A percentile compares a stretch with the other conserved stretches of the same genome.
phyloP scores from a whole-genome alignment of 92 coral and sea anemone species.

The Phenganax marumi region DNA sequence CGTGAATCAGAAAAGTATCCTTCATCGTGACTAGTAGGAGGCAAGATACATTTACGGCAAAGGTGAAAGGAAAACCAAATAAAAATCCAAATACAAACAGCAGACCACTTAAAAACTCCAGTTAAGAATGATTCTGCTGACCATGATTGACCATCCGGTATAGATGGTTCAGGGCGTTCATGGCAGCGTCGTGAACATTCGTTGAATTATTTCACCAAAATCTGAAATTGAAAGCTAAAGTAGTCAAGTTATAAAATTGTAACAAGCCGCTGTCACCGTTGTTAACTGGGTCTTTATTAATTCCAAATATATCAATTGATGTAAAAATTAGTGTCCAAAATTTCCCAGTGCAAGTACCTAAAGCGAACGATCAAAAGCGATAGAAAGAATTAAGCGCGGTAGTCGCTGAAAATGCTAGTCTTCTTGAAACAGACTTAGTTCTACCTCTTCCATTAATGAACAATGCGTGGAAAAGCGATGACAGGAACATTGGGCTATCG shows the following conservation, averaged over 20 bases:
- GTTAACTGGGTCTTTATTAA: not conserved
- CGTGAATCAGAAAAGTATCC: too few species aligned
- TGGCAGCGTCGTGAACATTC: not conserved
- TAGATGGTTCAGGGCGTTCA: too few species aligned
- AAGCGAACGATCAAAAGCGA: not conserved
- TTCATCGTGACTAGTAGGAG: too few species aligned
- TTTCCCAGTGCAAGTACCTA: not conserved
- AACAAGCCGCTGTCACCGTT: not conserved
- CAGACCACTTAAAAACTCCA: not conserved
- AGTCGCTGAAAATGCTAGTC: not conserved
- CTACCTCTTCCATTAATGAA: too few species aligned
- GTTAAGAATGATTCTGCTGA: not conserved
- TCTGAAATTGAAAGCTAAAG: not conserved
- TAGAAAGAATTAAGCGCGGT: not conserved
- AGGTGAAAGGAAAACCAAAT: too few species aligned
- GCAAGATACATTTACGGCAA: too few species aligned
- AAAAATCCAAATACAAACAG: too few species aligned
- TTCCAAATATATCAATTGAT: not conserved
- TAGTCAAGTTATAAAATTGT: too few species aligned
- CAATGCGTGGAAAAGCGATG: too few species aligned
- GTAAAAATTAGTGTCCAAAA: not conserved
- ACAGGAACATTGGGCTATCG: too few species aligned
- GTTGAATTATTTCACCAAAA: not conserved
- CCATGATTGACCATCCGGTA: too few species aligned
- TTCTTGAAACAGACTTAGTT: not conserved